These are phyloP conservation scores for Eurypyga helias DNA, from an alignment of 2,113 vertebrate species.

Conservation along the genomic window DNA sequence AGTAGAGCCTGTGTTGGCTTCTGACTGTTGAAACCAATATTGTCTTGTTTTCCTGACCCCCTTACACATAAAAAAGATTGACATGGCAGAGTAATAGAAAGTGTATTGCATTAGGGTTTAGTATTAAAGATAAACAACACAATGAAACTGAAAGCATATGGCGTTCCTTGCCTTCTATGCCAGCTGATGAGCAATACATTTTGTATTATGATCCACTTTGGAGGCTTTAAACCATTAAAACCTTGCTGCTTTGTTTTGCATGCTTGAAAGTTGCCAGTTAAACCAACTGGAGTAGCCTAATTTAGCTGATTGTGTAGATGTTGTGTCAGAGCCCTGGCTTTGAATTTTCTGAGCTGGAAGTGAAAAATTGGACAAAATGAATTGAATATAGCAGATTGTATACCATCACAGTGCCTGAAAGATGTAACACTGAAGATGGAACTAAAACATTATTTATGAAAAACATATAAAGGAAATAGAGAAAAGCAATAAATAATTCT, in stretches of 20 bases:
- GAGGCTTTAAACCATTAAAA: slow-evolving; percentile 69
- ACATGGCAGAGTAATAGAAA: slow-evolving; percentile 47
- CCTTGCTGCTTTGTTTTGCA: slow-evolving; percentile 52
- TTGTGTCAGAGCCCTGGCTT: slow-evolving; percentile 27
- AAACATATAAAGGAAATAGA: not conserved
- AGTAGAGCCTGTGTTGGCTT: slow-evolving; percentile 2
- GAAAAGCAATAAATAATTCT: not conserved
- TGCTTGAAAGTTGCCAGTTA: slow-evolving; percentile 52
- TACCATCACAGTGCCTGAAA: not conserved
- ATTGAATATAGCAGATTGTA: not conserved
- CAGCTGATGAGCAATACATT: slow-evolving; percentile 64
- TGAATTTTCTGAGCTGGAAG: not conserved
- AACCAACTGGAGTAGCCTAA: slow-evolving; percentile 55
- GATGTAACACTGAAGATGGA: not conserved
- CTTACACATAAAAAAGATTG: slow-evolving; percentile 47
- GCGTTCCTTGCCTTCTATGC: slow-evolving; percentile 39
- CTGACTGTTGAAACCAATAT: not conserved
- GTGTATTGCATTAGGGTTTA: slow-evolving; percentile 40
- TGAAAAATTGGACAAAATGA: not conserved
- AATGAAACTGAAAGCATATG: slow-evolving; percentile 67
- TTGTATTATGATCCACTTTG: slow-evolving; percentile 68
- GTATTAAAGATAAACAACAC: slow-evolving; percentile 59
- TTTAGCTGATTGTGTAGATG: slow-evolving; percentile 55
- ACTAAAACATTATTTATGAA: not conserved
- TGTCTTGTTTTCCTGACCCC: slow-evolving; percentile 28